Conservation (phyloP, 2,113 vertebrate genomes). For the Chitala chitala region DNA sequence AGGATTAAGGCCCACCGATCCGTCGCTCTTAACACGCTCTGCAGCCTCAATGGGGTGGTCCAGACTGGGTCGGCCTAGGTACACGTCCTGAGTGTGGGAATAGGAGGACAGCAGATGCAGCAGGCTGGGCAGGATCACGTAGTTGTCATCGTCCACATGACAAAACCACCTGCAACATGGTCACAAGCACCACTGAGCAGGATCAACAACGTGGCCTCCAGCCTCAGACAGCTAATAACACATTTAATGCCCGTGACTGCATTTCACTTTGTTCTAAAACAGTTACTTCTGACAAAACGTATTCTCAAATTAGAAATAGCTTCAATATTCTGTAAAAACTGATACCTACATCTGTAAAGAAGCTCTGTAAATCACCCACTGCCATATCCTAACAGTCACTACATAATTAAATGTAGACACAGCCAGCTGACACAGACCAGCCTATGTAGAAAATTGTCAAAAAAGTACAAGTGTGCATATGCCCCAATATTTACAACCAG, state of each 20-base stretch:
- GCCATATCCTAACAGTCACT: too few species aligned
- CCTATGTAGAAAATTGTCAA: too few species aligned
- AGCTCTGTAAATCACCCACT: too few species aligned
- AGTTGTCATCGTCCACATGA: slow-evolving; percentile 96
- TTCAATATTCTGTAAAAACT: too few species aligned
- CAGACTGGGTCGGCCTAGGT: slow-evolving; percentile 87
- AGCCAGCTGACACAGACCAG: too few species aligned
- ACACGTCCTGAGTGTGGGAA: slow-evolving; percentile 87
- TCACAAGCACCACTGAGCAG: background rate
- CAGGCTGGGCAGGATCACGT: slow-evolving; percentile 76
- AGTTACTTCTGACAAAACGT: too few species aligned
- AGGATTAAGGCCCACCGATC: slow-evolving; percentile 59
- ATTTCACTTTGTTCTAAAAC: background rate
- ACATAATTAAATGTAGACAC: too few species aligned
- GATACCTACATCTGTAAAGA: too few species aligned
- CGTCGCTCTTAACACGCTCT: slow-evolving; percentile 80
- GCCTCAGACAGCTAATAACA: too few species aligned
- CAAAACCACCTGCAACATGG: slow-evolving; percentile 83
- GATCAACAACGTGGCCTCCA: background rate
- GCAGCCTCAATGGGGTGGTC: slow-evolving; percentile 93
- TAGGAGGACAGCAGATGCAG: slow-evolving; percentile 76
- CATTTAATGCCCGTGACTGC: background rate
- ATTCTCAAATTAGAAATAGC: too few species aligned
- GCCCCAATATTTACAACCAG: too few species aligned
- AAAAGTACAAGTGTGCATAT: too few species aligned